Evolutionary conservation across 2,113 vertebrate genomes (phyloP).

Genomic region (Dendropsophus ebraccatus): DNA sequence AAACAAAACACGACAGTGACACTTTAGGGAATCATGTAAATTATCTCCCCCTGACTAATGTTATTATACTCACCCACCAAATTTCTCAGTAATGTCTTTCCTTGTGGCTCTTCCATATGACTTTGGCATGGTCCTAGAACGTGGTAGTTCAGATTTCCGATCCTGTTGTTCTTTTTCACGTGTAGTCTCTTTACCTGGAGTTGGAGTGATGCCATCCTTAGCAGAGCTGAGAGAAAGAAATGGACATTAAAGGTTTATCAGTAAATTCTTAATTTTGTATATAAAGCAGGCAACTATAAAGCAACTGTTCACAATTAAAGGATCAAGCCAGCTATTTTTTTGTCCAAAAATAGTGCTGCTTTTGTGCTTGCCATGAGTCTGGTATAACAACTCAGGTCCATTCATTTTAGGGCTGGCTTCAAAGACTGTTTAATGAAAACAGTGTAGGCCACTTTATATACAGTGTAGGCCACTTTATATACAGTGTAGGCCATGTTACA

Average conservation of each 20-base stretch:
- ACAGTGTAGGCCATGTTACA: no score
- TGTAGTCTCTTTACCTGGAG: background rate
- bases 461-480: no score
- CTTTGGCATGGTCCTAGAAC: slow-evolving; percentile 52
- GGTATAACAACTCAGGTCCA: no score
- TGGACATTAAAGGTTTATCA: background rate
- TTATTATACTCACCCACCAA: slow-evolving; percentile 69
- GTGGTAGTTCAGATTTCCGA: slow-evolving; percentile 56
- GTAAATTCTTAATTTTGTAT: no score
- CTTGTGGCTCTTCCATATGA: slow-evolving; percentile 65
- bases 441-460: no score
- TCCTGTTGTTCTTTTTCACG: slow-evolving; percentile 59
- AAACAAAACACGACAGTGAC: no score
- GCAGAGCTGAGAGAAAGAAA: background rate
- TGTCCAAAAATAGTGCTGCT: background rate
- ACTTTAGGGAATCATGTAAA: no score
- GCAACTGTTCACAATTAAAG: background rate
- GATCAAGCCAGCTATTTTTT: background rate
- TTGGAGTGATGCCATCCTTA: background rate
- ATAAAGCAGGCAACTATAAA: background rate
- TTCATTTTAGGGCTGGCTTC: no score
- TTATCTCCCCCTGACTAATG: background rate
- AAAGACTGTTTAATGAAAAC: no score
- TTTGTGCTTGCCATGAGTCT: background rate
- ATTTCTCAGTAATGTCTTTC: slow-evolving; percentile 75